phyloP scores from a whole-genome alignment of 1,140 invertebrate genomes.

The Lutraria rhynchaena region DNA sequence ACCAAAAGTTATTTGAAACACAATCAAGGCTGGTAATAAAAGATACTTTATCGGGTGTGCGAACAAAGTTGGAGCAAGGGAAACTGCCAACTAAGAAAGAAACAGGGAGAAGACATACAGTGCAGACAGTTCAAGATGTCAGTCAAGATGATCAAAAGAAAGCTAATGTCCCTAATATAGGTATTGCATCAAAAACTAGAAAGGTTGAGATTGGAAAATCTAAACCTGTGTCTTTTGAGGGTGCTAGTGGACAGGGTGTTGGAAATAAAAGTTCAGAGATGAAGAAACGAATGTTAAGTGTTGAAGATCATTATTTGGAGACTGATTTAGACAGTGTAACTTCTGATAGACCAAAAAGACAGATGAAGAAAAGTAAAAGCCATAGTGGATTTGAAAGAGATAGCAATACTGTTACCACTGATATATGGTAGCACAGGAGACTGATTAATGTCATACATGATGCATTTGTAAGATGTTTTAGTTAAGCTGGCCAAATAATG shows the following conservation, averaged over 20 bases:
- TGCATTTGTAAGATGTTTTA: no score
- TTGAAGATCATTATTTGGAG: slow-evolving; percentile 39
- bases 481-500: no score
- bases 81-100: slow-evolving; percentile 24
- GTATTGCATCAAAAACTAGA: slow-evolving; percentile 14
- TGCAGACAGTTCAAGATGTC: slow-evolving; percentile 50
- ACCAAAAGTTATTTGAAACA: slow-evolving; percentile 24
- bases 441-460: no score
- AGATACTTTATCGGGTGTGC: slow-evolving; percentile 37
- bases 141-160: not conserved
- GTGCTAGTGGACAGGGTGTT: not conserved
- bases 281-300: slow-evolving; percentile 9
- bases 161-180: not conserved
- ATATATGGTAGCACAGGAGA: slow-evolving; percentile 59
- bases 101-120: slow-evolving; percentile 31
- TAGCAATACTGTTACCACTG: slow-evolving; percentile 37
- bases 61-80: slow-evolving; percentile 29
- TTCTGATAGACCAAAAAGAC: not conserved
- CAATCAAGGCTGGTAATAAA: slow-evolving; percentile 42
- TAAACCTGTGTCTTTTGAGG: not conserved
- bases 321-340: slow-evolving; percentile 47
- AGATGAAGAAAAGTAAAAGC: slow-evolving; percentile 57
- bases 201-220: slow-evolving; percentile 13
- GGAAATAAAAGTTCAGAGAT: not conserved
- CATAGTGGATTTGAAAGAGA: slow-evolving; percentile 49